phyloP scores from a whole-genome alignment of 2,113 vertebrate species.

The Coptodon bakossiorum region DNA sequence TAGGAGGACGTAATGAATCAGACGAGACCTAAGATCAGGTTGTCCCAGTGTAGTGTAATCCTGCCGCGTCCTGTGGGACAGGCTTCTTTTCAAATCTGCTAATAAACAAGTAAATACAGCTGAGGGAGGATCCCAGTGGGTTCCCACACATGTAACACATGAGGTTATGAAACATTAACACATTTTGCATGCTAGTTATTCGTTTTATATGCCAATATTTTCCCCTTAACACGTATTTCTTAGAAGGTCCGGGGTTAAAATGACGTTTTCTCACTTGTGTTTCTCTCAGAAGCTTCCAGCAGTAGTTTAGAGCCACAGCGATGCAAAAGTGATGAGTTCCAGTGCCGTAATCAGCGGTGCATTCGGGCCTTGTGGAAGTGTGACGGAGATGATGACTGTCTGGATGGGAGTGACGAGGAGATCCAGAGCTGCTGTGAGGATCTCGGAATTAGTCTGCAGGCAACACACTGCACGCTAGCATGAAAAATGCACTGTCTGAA shows the following conservation, averaged over 20 bases:
- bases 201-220: conserved; percentile 13
- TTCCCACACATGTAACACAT: not conserved
- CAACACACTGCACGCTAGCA: not conserved
- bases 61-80: conserved; percentile 21
- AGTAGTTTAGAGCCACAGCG: conserved; percentile 66
- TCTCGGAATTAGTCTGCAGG: not conserved
- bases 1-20: conserved; percentile 73
- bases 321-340: conserved; percentile 87
- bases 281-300: conserved; percentile 64
- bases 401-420: conserved; percentile 91
- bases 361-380: conserved; percentile 88
- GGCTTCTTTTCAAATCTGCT: conserved; percentile 9
- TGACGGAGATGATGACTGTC: conserved; percentile 93
- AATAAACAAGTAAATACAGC: conserved; percentile 25
- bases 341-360: conserved; percentile 86
- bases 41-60: not conserved
- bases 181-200: conserved; percentile 21
- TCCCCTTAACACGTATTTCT: not conserved
- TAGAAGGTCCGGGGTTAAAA: not conserved
- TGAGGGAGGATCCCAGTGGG: conserved; percentile 1
- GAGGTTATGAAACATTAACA: conserved; percentile 23
- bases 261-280: not conserved
- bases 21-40: conserved; percentile 24
- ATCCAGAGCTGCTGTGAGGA: conserved; percentile 81
- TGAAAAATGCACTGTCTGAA: not conserved